phyloP scores from a whole-genome alignment of 2,888 invertebrate genomes.

The Dione vanillae region DNA sequence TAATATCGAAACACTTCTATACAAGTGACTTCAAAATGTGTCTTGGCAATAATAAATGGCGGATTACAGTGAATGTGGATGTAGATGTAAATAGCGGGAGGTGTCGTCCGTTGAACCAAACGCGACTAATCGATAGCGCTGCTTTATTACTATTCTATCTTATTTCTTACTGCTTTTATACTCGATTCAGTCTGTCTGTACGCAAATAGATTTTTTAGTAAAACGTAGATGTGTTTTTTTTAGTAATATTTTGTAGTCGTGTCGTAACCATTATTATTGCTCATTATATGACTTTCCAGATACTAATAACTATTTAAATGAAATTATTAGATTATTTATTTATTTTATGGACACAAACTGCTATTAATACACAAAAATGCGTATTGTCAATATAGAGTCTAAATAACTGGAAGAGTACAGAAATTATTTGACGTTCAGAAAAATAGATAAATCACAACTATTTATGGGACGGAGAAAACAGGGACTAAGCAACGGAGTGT shows the following conservation, averaged over 20 bases:
- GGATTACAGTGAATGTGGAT: slow-evolving; percentile 43
- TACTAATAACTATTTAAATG: too few relatives aligned
- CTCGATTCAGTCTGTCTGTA: slow-evolving; percentile 16
- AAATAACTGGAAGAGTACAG: too few relatives aligned
- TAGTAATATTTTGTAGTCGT: neutral
- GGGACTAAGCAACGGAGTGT: too few relatives aligned
- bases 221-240: neutral
- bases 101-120: slow-evolving; percentile 63
- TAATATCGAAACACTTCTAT: neutral
- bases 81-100: slow-evolving; percentile 47
- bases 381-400: too few relatives aligned
- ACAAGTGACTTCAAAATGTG: slow-evolving; percentile 27
- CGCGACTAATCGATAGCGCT: slow-evolving; percentile 67
- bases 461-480: too few relatives aligned
- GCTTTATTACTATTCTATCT: slow-evolving; percentile 58
- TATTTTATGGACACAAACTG: too few relatives aligned
- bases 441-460: too few relatives aligned
- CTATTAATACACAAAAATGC: too few relatives aligned
- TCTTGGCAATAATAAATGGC: slow-evolving; percentile 42
- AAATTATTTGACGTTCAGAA: too few relatives aligned
- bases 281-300: too few relatives aligned
- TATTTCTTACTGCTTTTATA: slow-evolving; percentile 31
- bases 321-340: too few relatives aligned
- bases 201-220: neutral
- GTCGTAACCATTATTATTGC: neutral